Evolutionary conservation across 2,113 vertebrate species (phyloP).

Genomic region (Anolis carolinensis): DNA sequence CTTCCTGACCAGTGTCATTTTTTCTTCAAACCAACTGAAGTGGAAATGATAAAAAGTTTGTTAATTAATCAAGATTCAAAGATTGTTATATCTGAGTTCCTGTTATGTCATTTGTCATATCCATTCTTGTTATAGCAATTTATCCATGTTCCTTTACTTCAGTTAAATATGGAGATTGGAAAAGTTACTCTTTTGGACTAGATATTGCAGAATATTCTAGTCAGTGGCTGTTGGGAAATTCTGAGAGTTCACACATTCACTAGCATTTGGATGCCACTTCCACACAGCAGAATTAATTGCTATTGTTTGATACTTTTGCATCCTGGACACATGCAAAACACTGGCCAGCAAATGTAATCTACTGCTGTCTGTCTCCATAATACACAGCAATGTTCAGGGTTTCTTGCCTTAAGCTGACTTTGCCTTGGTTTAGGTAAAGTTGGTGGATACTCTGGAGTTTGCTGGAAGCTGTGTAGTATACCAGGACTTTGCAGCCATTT

Average conservation of each 20-base stretch:
- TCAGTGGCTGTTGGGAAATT: too few species aligned
- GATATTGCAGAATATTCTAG: too few species aligned
- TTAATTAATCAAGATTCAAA: background rate
- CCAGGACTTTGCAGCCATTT: too few species aligned
- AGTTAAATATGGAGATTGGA: too few species aligned
- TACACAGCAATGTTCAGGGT: too few species aligned
- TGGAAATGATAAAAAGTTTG: background rate
- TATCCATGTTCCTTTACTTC: background rate
- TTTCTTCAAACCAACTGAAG: background rate
- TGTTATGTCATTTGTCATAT: background rate
- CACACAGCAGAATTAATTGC: background rate
- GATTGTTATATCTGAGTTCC: fast-evolving
- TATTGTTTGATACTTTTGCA: background rate
- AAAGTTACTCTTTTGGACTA: too few species aligned
- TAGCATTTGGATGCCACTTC: background rate
- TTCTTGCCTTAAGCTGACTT: too few species aligned
- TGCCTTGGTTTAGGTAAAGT: too few species aligned
- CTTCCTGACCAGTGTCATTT: background rate
- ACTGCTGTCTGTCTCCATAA: too few species aligned
- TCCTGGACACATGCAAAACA: background rate
- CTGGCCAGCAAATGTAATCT: too few species aligned
- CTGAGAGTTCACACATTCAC: background rate
- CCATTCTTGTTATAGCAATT: background rate
- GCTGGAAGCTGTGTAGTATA: too few species aligned
- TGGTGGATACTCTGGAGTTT: too few species aligned